Evolutionary conservation across 1,140 invertebrate genomes (phyloP).

Genomic region (Proctacanthus coquilletti): DNA sequence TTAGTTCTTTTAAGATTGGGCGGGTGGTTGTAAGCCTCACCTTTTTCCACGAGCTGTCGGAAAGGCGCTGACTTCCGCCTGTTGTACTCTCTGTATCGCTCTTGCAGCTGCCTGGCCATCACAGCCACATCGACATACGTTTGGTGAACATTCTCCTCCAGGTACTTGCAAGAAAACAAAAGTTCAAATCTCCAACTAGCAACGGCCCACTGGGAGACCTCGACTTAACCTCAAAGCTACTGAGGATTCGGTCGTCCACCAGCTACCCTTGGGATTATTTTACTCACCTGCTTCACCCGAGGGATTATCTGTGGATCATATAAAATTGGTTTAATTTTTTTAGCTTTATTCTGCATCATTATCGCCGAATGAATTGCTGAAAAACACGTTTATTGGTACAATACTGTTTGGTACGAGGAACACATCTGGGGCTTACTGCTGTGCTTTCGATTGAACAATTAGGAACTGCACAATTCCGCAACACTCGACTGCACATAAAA

Average conservation of each 20-base stretch:
- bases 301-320: constrained; percentile 23
- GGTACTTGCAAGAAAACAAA: constrained; percentile 32
- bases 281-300: constrained; percentile 23
- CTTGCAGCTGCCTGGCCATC: constrained; percentile 55
- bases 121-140: constrained; percentile 54
- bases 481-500: neutral
- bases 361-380: neutral
- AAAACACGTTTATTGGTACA: no score
- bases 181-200: neutral
- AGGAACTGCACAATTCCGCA: neutral
- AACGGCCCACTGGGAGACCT: neutral
- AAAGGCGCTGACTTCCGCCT: constrained; percentile 50
- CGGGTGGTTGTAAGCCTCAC: constrained; percentile 31
- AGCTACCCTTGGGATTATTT: neutral
- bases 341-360: neutral
- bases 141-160: constrained; percentile 53
- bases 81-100: constrained; percentile 51
- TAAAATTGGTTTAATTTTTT: constrained; percentile 19
- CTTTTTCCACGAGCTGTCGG: constrained; percentile 44
- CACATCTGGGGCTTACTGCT: neutral
- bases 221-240: constrained; percentile 1
- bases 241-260: neutral
- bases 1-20: no score
- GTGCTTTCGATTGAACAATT: neutral
- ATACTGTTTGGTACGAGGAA: no score